These are phyloP conservation scores for Erinaceus europaeus DNA, from an alignment of 2,113 vertebrate genomes.

Conservation along the genomic window DNA sequence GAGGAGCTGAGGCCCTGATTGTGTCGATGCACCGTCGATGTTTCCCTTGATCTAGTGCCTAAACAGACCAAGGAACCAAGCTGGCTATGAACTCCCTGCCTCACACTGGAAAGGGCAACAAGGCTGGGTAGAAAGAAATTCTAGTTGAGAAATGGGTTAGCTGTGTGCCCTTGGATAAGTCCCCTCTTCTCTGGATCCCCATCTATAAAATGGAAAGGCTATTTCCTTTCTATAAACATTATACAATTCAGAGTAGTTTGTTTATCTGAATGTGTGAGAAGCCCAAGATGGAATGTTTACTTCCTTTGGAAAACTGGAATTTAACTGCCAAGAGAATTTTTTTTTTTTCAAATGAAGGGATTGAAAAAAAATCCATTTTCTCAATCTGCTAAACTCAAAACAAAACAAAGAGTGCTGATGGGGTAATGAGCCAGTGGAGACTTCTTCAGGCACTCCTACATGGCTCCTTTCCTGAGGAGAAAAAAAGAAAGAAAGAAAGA, in stretches of 20 bases:
- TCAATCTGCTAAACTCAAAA: slow-evolving; percentile 58
- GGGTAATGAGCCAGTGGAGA: background rate
- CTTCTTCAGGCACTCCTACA: background rate
- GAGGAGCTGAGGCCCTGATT: background rate
- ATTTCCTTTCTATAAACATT: slow-evolving; percentile 59
- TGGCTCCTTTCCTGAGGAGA: too few relatives aligned
- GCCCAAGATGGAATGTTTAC: slow-evolving; percentile 48
- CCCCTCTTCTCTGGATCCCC: background rate
- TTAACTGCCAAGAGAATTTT: slow-evolving; percentile 41
- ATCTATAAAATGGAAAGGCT: slow-evolving; percentile 31
- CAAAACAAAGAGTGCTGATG: slow-evolving; percentile 41
- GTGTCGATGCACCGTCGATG: background rate
- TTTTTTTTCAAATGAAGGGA: background rate
- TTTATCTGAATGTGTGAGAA: slow-evolving; percentile 65
- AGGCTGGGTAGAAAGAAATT: background rate
- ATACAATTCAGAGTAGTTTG: slow-evolving; percentile 35
- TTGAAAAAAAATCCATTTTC: slow-evolving; percentile 55
- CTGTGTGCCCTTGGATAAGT: background rate
- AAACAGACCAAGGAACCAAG: background rate
- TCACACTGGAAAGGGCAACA: background rate
- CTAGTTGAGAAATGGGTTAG: background rate
- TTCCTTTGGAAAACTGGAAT: slow-evolving; percentile 65
- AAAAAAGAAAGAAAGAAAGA: too few relatives aligned
- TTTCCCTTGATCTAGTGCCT: background rate
- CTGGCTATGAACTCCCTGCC: background rate